Conservation (phyloP, 2,888 invertebrate species). For the Epinotia brunnichana region DNA sequence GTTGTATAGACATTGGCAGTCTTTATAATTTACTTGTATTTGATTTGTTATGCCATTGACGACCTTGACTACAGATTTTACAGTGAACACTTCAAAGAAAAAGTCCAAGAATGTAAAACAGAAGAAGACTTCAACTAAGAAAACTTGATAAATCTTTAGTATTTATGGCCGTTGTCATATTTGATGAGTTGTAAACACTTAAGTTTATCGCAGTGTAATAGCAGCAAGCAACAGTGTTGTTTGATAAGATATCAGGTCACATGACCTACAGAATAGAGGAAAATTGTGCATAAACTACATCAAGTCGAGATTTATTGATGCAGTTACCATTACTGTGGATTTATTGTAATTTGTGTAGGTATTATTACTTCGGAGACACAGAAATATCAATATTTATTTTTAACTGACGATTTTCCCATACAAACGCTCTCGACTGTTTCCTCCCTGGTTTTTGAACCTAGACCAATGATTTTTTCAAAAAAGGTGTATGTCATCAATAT, state of each 20-base stretch:
- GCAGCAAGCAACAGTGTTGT: conserved; percentile 13
- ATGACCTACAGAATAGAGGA: conserved; percentile 25
- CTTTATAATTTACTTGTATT: too few species aligned
- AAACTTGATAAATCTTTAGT: background rate
- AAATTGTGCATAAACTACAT: background rate
- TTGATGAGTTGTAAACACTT: conserved; percentile 17
- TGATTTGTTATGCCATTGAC: background rate
- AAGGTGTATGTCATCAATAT: too few species aligned
- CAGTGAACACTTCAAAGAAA: conserved; percentile 25
- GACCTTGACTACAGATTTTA: conserved; percentile 17
- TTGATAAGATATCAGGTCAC: conserved; percentile 17
- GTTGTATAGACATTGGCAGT: too few species aligned
- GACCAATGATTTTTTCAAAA: too few species aligned
- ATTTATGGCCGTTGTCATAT: background rate
- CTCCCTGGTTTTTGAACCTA: too few species aligned
- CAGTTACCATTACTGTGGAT: background rate
- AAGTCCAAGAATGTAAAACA: conserved; percentile 2
- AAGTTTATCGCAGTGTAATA: conserved; percentile 6
- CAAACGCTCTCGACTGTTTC: too few species aligned
- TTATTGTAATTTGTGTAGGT: background rate
- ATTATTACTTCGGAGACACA: too few species aligned
- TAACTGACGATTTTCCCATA: too few species aligned
- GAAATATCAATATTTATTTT: too few species aligned
- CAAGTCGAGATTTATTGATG: background rate
- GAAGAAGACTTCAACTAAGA: background rate